A percentile compares a stretch with the other conserved stretches of the same genome.
Conservation (phyloP, 30 jellyfish, hydroid and myxozoan species). For the Hydra vulgaris region DNA sequence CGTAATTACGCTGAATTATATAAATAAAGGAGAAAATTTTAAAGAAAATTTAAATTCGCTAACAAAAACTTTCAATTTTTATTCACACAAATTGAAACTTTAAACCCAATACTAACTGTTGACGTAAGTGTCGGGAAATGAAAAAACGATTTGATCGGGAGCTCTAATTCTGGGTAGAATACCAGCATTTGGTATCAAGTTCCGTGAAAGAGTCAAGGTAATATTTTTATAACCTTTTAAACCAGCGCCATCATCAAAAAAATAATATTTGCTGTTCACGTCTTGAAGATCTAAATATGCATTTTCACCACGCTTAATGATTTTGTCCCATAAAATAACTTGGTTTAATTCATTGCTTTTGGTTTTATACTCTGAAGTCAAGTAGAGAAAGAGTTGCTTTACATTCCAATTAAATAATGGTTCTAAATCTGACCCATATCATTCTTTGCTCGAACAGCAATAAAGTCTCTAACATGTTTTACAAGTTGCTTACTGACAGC, state of each 20-base stretch:
- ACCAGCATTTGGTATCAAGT: conserved; percentile 87
- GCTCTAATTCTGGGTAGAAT: conserved; percentile 57
- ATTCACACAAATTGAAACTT: too few relatives aligned
- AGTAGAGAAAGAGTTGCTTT: conserved; percentile 51
- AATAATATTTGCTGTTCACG: conserved; percentile 73
- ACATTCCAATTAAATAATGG: conserved; percentile 93
- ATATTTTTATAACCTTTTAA: conserved; percentile 58
- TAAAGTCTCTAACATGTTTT: conserved; percentile 82
- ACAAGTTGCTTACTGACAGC: too few relatives aligned
- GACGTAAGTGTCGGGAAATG: conserved; percentile 69
- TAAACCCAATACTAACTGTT: too few relatives aligned
- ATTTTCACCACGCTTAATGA: conserved; percentile 57
- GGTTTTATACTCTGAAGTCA: conserved; percentile 79
- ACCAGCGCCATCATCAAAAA: conserved; percentile 92
- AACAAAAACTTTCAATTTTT: too few relatives aligned
- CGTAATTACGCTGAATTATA: too few relatives aligned
- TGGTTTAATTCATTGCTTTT: conserved; percentile 64
- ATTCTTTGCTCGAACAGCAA: conserved; percentile 59
- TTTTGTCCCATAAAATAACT: conserved; percentile 81
- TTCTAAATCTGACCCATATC: conserved; percentile 74
- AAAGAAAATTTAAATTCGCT: too few relatives aligned
- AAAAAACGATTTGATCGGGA: conserved; percentile 29
- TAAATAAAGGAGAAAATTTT: too few relatives aligned
- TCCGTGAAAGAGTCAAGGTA: conserved; percentile 77
- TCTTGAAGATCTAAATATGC: conserved; percentile 51